Evolutionary conservation across 2,797 vertebrate genomes (phyloP).

Genomic region (Rhynchonycteris naso): DNA sequence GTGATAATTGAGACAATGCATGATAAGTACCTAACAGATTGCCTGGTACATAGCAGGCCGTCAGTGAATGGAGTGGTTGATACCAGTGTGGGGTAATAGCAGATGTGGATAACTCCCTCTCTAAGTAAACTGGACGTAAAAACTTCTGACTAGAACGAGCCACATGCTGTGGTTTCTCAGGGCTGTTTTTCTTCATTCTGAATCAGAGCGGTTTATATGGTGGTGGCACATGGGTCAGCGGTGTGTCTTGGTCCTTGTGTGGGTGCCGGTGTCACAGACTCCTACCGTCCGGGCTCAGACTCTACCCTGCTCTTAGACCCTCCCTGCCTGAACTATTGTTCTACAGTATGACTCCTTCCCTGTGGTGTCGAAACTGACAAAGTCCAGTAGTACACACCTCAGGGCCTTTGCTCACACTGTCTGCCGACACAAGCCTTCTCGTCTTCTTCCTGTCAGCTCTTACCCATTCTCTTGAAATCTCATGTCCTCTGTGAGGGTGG

Average conservation of each 20-base stretch:
- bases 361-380: not conserved
- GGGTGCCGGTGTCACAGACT: not conserved
- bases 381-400: not conserved
- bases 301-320: not conserved
- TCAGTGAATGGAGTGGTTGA: not conserved
- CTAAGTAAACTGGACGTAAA: not conserved
- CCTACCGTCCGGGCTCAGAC: not conserved
- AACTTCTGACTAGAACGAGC: not conserved
- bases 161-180: not conserved
- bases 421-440: not conserved
- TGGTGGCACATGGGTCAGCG: not conserved
- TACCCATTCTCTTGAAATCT: not conserved
- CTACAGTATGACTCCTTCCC: not conserved
- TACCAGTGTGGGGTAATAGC: not conserved
- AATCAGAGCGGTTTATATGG: not conserved
- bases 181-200: not conserved
- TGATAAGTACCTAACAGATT: not conserved
- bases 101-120: not conserved
- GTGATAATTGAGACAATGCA: conserved; percentile 1
- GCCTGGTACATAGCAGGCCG: not conserved
- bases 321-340: not conserved
- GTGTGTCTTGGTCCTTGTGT: not conserved
- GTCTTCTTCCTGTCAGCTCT: not conserved
- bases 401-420: not conserved
- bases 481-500: not conserved